Percentiles rank a stretch among this genome's conserved stretches.
Evolutionary conservation across 1,140 invertebrate genomes (phyloP).

Genomic region (Hylaeus volcanicus): DNA sequence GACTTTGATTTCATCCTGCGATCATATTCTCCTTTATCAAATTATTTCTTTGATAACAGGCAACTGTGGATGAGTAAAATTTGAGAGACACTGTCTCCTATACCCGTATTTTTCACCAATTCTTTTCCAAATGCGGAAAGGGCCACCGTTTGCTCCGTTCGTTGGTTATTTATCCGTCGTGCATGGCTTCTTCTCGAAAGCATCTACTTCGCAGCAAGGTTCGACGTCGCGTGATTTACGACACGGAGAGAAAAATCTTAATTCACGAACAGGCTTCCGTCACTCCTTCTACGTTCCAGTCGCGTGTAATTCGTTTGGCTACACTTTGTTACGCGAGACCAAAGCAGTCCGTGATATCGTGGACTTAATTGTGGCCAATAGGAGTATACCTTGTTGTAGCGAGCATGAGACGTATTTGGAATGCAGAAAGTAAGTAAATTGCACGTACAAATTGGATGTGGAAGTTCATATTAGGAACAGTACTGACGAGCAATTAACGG

Average conservation of each 20-base stretch:
- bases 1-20: too few species aligned
- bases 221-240: not conserved
- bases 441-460: too few species aligned
- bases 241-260: not conserved
- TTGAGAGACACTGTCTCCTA: too few species aligned
- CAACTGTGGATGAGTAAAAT: too few species aligned
- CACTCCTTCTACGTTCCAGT: not conserved
- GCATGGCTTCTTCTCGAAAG: too few species aligned
- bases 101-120: too few species aligned
- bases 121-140: not conserved
- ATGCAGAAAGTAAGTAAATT: too few species aligned
- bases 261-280: not conserved
- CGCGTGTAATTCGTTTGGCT: conserved; percentile 25
- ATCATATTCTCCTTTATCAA: not conserved
- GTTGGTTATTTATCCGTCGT: not conserved
- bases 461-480: too few species aligned
- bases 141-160: not conserved
- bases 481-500: too few species aligned
- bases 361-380: not conserved
- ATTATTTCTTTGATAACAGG: too few species aligned
- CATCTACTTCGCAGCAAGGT: not conserved
- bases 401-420: not conserved
- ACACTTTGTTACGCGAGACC: not conserved
- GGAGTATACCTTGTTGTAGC: too few species aligned
- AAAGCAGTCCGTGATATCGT: not conserved